A percentile compares a stretch with the other conserved stretches of the same genome.
Conservation (phyloP, 2,797 vertebrate genomes). For the Anolis apletophallus region DNA sequence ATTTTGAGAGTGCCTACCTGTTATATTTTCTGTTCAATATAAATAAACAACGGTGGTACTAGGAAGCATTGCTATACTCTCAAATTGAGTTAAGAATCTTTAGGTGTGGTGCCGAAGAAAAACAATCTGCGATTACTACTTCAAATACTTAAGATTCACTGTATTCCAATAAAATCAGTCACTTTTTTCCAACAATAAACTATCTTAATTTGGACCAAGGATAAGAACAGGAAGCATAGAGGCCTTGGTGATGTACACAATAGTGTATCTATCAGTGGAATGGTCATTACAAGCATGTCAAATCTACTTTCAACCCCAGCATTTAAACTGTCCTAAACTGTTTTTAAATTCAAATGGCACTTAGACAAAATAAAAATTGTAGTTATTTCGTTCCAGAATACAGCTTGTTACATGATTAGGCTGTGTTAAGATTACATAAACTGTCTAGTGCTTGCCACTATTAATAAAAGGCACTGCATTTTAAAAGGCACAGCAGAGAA, state of each 20-base stretch:
- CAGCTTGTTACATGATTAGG: not conserved
- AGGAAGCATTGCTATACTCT: not conserved
- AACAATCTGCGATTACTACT: not conserved
- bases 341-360: not conserved
- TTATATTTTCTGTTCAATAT: not conserved
- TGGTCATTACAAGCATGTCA: no score
- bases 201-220: not conserved
- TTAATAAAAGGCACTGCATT: not conserved
- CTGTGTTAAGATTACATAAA: not conserved
- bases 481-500: not conserved
- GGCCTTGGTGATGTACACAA: not conserved
- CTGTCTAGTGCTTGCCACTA: not conserved
- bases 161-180: not conserved
- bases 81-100: not conserved
- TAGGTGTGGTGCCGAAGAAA: not conserved
- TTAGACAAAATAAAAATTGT: not conserved
- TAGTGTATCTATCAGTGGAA: no score
- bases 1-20: not conserved
- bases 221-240: not conserved
- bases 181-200: not conserved
- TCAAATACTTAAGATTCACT: not conserved
- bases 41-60: accelerated
- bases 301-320: no score
- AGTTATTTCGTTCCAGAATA: not conserved
- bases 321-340: not conserved